Evolutionary conservation across 1,140 invertebrate genomes (phyloP), one percentile per base, ranked within the genome.

Genomic region (Mamestra configurata): DNA sequence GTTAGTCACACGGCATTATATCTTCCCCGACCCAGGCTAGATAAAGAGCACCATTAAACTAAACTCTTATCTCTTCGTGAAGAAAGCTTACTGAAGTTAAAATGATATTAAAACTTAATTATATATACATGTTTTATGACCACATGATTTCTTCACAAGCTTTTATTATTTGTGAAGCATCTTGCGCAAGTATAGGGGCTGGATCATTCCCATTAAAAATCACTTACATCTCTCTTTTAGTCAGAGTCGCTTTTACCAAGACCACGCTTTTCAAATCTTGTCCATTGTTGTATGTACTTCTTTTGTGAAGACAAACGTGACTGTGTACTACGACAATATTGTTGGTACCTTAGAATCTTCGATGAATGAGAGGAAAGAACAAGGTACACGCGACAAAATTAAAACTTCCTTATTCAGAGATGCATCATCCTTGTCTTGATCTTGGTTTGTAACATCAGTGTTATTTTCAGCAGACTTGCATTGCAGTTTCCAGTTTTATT

Each of bases 141-240:
- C 22, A 10, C 13, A 11, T 8, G 27, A 46, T 64, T 31, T 46
- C 15, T 59, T 27, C 40, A 46, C 22, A 59, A n/a, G 31, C 53
- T 20, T 37, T n/a, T 57, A 31, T 55, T 24, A 20, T 76, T 61
- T n/a, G 53, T 64, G 22, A 49, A 49, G 51, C 22, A 59, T 20
- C 20, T 77, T 77, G 20, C 49, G 49, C 37, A 83, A 71, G 31
- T 20, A 20, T n/a, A 83, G 61, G 61, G 64, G 64, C 66, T 81
- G 35, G 57, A 73, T 77, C 57, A 57, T 76, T 83, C 27, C 77
- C 78, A 82, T 87, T 78, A 85, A 87, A 82, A 82, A 84, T 72
- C 82, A 82, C 85, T 84, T 85, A 84, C 77, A 77, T 49, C n/a
- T 64, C 27, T 77, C 49, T 75, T 53, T 11, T 27, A 49, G 37